Conservation (phyloP, 1,140 invertebrate genomes). For the Macrocentrus cingulum region DNA sequence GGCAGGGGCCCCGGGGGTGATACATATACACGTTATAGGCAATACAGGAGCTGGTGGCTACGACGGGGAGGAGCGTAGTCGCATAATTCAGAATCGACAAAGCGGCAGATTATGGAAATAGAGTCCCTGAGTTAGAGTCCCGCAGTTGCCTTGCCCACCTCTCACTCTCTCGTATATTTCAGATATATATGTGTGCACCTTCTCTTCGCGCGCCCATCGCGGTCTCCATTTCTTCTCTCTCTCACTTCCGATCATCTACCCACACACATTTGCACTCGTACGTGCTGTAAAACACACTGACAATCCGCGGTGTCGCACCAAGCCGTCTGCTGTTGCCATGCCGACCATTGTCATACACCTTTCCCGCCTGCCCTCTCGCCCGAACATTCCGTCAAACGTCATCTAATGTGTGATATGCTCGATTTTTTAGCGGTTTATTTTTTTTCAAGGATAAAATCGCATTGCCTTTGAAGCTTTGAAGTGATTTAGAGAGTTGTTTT, state of each 20-base stretch:
- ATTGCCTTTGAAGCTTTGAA: no score
- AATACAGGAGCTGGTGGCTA: slow-evolving; percentile 21
- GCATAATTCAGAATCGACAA: slow-evolving; percentile 60
- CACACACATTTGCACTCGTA: slow-evolving; percentile 24
- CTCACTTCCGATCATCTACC: slow-evolving; percentile 31
- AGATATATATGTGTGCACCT: neutral
- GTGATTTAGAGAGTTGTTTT: no score
- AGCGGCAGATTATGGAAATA: slow-evolving; percentile 60
- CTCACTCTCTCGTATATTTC: slow-evolving; percentile 22
- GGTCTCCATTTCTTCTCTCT: slow-evolving; percentile 25
- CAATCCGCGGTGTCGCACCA: slow-evolving; percentile 28
- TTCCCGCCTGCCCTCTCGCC: slow-evolving; percentile 33
- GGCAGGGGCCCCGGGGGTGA: slow-evolving; percentile 17
- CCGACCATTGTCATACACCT: slow-evolving; percentile 49
- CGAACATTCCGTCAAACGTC: neutral
- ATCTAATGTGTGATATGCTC: neutral
- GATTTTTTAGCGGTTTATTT: no score
- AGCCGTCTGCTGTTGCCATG: slow-evolving; percentile 50
- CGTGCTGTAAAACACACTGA: slow-evolving; percentile 19
- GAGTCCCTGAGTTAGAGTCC: slow-evolving; percentile 49
- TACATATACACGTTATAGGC: slow-evolving; percentile 18
- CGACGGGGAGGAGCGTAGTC: slow-evolving; percentile 48
- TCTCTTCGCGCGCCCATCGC: slow-evolving; percentile 9
- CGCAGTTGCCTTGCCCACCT: slow-evolving; percentile 28
- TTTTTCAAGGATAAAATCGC: no score